Evolutionary conservation across 2,113 vertebrate genomes (phyloP).

Genomic region (Grammomys dolichurus): DNA sequence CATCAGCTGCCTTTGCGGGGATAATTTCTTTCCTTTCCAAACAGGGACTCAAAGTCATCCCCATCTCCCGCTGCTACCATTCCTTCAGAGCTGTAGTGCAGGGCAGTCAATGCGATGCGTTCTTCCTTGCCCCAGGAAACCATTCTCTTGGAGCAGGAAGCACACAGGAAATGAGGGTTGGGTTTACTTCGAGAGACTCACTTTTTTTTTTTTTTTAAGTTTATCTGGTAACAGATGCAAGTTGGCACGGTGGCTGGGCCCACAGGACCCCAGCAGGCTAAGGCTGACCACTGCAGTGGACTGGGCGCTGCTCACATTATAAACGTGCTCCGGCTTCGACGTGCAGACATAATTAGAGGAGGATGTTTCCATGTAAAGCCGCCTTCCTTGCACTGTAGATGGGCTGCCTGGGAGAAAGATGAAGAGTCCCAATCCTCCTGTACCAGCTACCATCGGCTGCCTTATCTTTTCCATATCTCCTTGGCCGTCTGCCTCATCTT

Average conservation of each 20-base stretch:
- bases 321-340: background rate
- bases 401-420: background rate
- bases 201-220: background rate
- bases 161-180: accelerated
- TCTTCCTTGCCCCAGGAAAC: background rate
- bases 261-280: background rate
- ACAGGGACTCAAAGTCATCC: background rate
- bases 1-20: background rate
- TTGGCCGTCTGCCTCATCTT: background rate
- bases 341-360: background rate
- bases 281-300: accelerated
- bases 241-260: no score
- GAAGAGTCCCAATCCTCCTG: accelerated
- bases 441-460: accelerated
- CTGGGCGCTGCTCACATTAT: background rate
- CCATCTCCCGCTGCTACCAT: accelerated
- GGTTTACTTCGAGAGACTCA: background rate
- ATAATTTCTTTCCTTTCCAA: background rate
- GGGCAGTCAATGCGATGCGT: background rate
- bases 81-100: accelerated
- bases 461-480: background rate
- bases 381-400: accelerated
- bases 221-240: background rate
- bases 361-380: accelerated
- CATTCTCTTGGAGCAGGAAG: background rate